Percentiles rank a stretch among this genome's conserved stretches.
Evolutionary conservation across 2,797 vertebrate species (phyloP).

Genomic region (Basileuterus tristriatus): DNA sequence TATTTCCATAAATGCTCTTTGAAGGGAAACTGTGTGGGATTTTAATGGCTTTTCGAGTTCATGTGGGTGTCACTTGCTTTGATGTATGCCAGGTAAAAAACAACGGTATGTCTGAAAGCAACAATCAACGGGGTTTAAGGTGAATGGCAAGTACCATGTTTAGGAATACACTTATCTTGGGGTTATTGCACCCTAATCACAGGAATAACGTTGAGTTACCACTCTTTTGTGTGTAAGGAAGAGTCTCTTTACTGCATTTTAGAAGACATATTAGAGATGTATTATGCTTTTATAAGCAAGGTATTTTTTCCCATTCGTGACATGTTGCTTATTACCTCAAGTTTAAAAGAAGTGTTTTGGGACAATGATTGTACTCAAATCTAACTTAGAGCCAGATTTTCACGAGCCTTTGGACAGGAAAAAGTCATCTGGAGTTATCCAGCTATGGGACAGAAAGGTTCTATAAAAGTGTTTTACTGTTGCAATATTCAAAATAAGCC

Average conservation of each 20-base stretch:
- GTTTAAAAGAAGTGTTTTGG: neutral
- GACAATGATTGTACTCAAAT: neutral
- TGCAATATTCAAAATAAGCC: conserved; percentile 1
- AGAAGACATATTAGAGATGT: neutral
- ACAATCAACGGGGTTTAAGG: neutral
- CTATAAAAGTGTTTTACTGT: neutral
- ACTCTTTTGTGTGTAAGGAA: neutral
- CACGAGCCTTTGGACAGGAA: neutral
- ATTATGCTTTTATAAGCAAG: neutral
- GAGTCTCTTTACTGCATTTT: neutral
- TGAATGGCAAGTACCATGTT: neutral
- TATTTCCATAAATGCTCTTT: conserved; percentile 54
- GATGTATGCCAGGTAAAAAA: neutral
- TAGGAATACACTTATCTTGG: neutral
- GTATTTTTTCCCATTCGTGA: neutral
- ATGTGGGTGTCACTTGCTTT: conserved; percentile 20
- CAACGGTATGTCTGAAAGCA: neutral
- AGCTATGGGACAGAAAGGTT: neutral
- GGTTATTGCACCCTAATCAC: neutral
- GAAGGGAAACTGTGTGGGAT: conserved; percentile 35
- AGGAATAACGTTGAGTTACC: neutral
- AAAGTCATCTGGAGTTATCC: neutral
- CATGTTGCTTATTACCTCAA: neutral
- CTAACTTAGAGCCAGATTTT: neutral
- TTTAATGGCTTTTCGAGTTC: conserved; percentile 43